Base-by-base conservation (phyloP, 2,888 invertebrate genomes). In the Orthosia gothica region DNA sequence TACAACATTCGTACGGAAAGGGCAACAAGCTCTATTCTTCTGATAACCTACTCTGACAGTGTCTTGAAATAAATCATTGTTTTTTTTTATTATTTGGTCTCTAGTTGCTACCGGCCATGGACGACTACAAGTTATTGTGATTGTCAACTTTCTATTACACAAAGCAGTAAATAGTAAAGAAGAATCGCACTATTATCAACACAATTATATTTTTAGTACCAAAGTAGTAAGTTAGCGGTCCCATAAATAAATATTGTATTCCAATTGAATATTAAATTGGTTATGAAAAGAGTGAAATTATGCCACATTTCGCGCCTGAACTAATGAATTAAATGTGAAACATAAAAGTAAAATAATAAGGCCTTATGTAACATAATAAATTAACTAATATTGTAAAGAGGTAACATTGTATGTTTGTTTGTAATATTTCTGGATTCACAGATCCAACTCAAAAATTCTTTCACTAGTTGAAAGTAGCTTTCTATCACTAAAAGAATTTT, bases 291-390 rank as follows among this genome's bases (percentile, higher is more conserved):
- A 26, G 15, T 45, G 11, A 45, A 47, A 47, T 47, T 5, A 50
- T 26, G 15, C n/a, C 18, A 67, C 13, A 45, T 45, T 54, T 15
- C n/a, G 15, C 59, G 7, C 18, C 15, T 32, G 5, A 32, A 5
- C 32, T 59, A 59, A 54, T 70, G 20, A 18, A 20, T 20, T 12
- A 70, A 70, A 70, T 55, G 1, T 9, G 3, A 49, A 57, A 49
- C 23, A 49, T 16, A 15, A 23, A 69, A 49, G 23, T 13, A 49
- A 57, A 40, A 57, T 55, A 20, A 55, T 4, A 12, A 64, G 23
- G 18, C 11, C 4, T 7, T 15, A 55, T 15, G 47, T 20, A 63
- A 16, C 3, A n/a, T 26, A 67, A 26, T 47, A 13, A n/a, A n/a
- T 50, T 26, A 47, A 45, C 4, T 54, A 5, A 40, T 1, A 40